Base-by-base conservation (phyloP, 2,888 invertebrate species). In the Serrognathus titanus region DNA sequence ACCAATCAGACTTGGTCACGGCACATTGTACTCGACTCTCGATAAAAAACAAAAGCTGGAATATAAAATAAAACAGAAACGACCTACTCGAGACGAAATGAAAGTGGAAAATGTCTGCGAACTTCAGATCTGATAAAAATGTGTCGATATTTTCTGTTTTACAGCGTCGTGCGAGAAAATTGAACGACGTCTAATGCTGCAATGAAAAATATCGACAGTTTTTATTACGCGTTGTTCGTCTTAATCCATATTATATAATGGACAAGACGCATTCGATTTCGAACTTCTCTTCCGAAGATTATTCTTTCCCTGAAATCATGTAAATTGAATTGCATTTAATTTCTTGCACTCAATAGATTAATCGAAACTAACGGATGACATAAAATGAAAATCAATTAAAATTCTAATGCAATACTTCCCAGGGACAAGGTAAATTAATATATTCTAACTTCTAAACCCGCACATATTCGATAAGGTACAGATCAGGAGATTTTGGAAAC, bases 111-210 rank as follows among this genome's bases (percentile, higher is more conserved):
- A 58, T 58, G 58, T 59, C 59, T 48, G 50, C 59, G 53, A 57
- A 63, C 60, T 63, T 63, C 58, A 56, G 57, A 64, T 62, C 64
- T 62, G 64, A 64, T 64, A 64, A 64, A 62, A 62, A 54, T 47
- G 51, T 45, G 58, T 54, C 60, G 60, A 61, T 58, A 64, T 61
- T 59, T 60, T 57, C 51, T 39, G 55, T 59, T 63, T 63, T 63
- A 62, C 55, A 56, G 57, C 62, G 54, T 62, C 62, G 58, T 62
- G 48, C 52, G 49, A 40, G 57, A 62, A 59, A 64, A 61, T 64
- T 61, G 61, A 61, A 58, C 58, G 53, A 51, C 53, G 58, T 46
- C 51, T 53, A 54, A 58, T 53, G 39, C 39, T 41, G 49, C 51
- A 54, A 50, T 43, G 43, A 43, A 43, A 31, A 43, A 43, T 58